A percentile compares a stretch with the other conserved stretches of the same genome.
These are phyloP conservation scores for Microctenopoma stevenorrisi DNA, from an alignment of 2,797 vertebrate genomes.

Conservation along the genomic window DNA sequence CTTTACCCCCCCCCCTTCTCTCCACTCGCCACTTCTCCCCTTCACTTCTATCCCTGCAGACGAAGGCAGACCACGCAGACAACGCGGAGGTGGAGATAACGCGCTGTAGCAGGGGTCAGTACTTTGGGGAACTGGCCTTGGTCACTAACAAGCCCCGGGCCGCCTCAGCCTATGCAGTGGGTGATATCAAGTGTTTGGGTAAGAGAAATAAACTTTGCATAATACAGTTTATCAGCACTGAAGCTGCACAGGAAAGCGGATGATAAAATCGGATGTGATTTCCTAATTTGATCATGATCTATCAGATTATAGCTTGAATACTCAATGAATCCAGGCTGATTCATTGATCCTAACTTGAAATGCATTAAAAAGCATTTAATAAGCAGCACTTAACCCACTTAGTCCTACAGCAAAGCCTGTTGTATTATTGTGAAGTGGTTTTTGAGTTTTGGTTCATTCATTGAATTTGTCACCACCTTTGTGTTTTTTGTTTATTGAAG, in stretches of 20 bases:
- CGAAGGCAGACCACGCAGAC: constrained; percentile 90
- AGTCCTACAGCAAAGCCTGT: not conserved
- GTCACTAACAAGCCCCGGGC: constrained; percentile 99
- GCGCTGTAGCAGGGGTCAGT: constrained; percentile 94
- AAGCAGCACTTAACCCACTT: constrained; percentile 6
- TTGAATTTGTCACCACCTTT: constrained; percentile 7
- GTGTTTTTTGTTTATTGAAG: constrained; percentile 16
- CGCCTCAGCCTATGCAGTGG: constrained; percentile 95
- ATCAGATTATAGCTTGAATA: not conserved
- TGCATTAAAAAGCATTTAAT: constrained; percentile 3
- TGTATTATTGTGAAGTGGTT: constrained; percentile 21
- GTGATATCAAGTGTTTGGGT: constrained; percentile 96
- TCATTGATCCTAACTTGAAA: constrained; percentile 11
- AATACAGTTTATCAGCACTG: constrained; percentile 1
- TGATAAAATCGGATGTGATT: not conserved
- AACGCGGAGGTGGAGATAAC: constrained; percentile 95
- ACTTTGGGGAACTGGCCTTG: constrained; percentile 98
- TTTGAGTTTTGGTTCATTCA: constrained; percentile 42
- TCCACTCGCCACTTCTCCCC: constrained; percentile 6
- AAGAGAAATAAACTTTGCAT: constrained; percentile 62
- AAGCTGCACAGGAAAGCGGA: not conserved
- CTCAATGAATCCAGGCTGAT: not conserved
- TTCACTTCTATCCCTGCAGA: constrained; percentile 77
- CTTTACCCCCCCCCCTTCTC: constrained; percentile 30
- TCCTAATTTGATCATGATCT: not conserved